Percentiles rank a stretch among this genome's conserved stretches.
phyloP scores from a whole-genome alignment of 2,113 vertebrate species.

The Crotalus viridis region DNA sequence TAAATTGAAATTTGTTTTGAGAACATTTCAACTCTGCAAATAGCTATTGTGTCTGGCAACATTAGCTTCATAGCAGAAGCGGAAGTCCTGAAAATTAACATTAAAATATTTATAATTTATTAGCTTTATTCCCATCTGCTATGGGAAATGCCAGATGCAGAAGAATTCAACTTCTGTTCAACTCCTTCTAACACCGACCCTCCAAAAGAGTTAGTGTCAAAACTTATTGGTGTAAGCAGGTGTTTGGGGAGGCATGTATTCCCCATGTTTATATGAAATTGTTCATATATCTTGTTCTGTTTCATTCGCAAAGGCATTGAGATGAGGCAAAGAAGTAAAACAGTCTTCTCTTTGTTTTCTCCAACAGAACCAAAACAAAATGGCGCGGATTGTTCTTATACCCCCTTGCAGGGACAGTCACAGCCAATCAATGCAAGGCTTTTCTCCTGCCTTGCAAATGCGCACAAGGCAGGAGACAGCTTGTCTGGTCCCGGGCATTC shows the following conservation, averaged over 20 bases:
- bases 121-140: neutral
- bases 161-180: neutral
- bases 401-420: too few relatives aligned
- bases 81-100: neutral
- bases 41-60: neutral
- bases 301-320: too few relatives aligned
- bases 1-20: neutral
- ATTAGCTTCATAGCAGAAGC: neutral
- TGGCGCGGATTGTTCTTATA: too few relatives aligned
- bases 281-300: neutral
- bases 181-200: too few relatives aligned
- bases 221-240: neutral
- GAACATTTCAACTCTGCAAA: neutral
- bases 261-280: neutral
- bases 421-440: too few relatives aligned
- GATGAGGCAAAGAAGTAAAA: too few relatives aligned
- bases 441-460: too few relatives aligned
- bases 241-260: neutral
- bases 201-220: neutral
- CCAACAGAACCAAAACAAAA: too few relatives aligned
- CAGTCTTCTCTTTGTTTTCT: too few relatives aligned
- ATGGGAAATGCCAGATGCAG: neutral
- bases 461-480: too few relatives aligned
- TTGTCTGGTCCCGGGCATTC: too few relatives aligned
- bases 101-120: neutral